These are phyloP conservation scores for Cygnus atratus DNA, from an alignment of 2,113 vertebrate species.

Conservation along the genomic window DNA sequence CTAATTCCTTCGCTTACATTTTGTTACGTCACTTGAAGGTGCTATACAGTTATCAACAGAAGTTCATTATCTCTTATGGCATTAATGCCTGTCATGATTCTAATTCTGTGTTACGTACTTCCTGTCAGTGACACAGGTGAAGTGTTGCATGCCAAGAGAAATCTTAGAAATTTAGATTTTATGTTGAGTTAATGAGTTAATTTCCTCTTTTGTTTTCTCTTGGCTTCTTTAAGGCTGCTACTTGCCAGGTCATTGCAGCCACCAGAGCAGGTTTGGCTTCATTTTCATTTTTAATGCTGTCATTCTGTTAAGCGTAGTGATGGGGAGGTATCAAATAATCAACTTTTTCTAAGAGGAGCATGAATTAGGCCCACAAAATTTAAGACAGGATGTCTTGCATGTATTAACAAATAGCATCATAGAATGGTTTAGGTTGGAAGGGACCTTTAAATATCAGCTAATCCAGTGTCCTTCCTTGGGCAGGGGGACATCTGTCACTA, in stretches of 20 bases:
- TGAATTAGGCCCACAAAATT: not conserved
- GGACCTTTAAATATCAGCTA: not conserved
- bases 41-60: not conserved
- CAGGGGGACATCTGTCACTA: too few species aligned
- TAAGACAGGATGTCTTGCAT: not conserved
- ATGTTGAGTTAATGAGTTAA: not conserved
- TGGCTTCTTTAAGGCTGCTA: not conserved
- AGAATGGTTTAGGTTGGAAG: not conserved
- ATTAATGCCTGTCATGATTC: not conserved
- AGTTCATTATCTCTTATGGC: accelerated
- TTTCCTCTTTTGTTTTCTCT: not conserved
- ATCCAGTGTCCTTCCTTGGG: not conserved
- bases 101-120: not conserved
- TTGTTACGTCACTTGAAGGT: not conserved
- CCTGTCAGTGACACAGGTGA: not conserved
- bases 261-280: not conserved
- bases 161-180: not conserved
- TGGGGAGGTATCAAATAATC: not conserved
- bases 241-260: not conserved
- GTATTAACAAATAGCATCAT: not conserved
- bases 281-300: not conserved
- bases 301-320: not conserved
- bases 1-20: not conserved
- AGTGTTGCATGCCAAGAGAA: not conserved
- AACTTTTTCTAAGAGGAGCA: not conserved